Base-by-base conservation (phyloP, 2,888 invertebrate species). In the Lasioglossum oenotherae region DNA sequence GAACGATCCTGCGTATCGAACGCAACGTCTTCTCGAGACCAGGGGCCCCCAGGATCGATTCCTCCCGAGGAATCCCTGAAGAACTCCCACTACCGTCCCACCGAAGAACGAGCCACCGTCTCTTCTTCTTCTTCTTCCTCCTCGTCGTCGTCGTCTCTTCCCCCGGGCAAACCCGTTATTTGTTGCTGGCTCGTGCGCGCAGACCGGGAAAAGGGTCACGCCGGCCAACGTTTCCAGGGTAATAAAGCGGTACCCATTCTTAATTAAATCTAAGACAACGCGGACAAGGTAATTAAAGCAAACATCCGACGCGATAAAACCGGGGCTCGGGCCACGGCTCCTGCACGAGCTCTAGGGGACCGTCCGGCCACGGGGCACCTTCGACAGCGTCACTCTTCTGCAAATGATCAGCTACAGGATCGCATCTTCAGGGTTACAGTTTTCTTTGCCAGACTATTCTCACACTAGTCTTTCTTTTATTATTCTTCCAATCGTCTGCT, bases 231-330 rank as follows among this genome's bases (percentile, higher is more conserved):
- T 89, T 81, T 82, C 88, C 83, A 88, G 84, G 90, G 90, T 92
- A 92, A 94, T 94, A 94, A 94, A 94, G 92, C 93, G 92, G 93
- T 93, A 31, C 92, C 91, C 91, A 88, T 92, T 93, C 93, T 94
- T 94, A 94, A 94, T 94, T 94, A 94, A 94, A 94, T 94, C 93
- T 91, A 91, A 93, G 93, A 93, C 93, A 92, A 93, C 92, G 88
- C 89, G 88, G 89, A 85, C 91, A 75, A 69, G 89, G 92, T 94
- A 94, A 94, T 94, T 93, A 93, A 94, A 94, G 93, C 91, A 93
- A 94, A 94, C 93, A 92, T 91, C 90, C 90, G 87, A 86, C 87
- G 89, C 89, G 93, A 93, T 94, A 93, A 93, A 93, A 92, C 76
- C 72, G 57, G 85, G 71, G 53, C 79, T 69, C 67, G 81, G 67